Base-by-base conservation (phyloP, 2,113 vertebrate genomes). In the Xenus cinereus region DNA sequence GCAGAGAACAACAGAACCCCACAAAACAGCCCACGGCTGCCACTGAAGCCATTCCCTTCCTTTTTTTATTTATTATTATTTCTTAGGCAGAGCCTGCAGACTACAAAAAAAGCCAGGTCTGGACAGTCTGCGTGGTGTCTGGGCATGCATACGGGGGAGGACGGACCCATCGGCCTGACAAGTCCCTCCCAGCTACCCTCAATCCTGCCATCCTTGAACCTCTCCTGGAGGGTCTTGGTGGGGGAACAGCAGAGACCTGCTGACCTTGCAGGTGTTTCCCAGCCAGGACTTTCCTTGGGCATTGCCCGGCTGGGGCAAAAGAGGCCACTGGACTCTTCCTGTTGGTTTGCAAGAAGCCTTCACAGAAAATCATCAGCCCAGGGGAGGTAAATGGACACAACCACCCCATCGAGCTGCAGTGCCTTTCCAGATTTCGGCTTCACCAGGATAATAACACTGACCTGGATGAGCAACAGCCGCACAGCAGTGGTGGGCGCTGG, bases 1-100 rank as follows among this genome's bases (percentile, higher is more conserved):
- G 2, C 4, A 30, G 90, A 8, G 59, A 96, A 63, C 84, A 96
- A 53, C 93, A 95, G 77, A 94, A 73, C 60, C 83, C 54, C 41
- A 20, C 5, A 4, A 56, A 96, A 67, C 45, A 63, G 77, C 62
- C 72, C 83, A 54, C 53, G 9, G 53, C 76, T 80, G 28, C 54
- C 2, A 30, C 85, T 82, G 90, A 37, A 90, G 87, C 41, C 9
- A 18, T 43, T 66, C 64, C 66, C 57, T 57, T 81, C 75, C 32
- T 30, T 33, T 57, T 62, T 37, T 46, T 27, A 24, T 28, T 27
- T 53, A 12, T 41, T 30, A 6, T 30, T 73, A 27, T 77, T 86
- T 45, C 57, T 53, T 35, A 57, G 26, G 19, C 69, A 89, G 68
- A 60, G 53, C 27, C 16, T 37, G 64, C 33, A 89, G 82, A 41